Conservation (phyloP, 2,113 vertebrate species). For the Cichladusa arquata region DNA sequence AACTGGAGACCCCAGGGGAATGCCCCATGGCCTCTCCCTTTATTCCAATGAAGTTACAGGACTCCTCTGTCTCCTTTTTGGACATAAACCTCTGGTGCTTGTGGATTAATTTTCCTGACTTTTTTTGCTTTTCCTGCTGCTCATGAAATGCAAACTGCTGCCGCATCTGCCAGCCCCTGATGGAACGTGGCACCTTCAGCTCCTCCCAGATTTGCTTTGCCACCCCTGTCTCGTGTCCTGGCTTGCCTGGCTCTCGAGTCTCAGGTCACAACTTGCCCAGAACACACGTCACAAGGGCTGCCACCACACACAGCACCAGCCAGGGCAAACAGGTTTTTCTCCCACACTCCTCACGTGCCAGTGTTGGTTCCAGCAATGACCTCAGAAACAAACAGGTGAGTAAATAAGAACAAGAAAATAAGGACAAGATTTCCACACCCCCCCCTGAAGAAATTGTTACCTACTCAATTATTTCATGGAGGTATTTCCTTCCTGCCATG, state of each 20-base stretch:
- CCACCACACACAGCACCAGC: neutral
- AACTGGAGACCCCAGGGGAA: too few relatives aligned
- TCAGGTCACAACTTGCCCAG: neutral
- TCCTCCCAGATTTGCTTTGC: neutral
- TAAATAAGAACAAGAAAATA: neutral
- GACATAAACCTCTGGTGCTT: too few relatives aligned
- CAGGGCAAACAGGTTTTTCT: neutral
- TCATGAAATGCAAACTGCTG: neutral
- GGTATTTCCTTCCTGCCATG: neutral
- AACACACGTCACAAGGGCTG: neutral
- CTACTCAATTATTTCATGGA: neutral
- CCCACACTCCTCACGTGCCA: neutral
- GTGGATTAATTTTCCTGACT: too few relatives aligned
- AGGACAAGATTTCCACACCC: neutral
- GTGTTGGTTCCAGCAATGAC: neutral
- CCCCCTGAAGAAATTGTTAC: neutral
- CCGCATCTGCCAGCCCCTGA: neutral
- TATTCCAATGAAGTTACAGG: too few relatives aligned
- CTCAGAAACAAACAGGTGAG: constrained; percentile 15
- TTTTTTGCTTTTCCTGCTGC: neutral
- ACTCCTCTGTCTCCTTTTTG: too few relatives aligned
- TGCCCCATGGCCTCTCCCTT: too few relatives aligned
- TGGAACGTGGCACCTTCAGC: neutral
- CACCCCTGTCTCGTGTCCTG: neutral
- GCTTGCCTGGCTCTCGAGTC: neutral